phyloP scores from a whole-genome alignment of 2,113 vertebrate genomes.

The Octodon degus region DNA sequence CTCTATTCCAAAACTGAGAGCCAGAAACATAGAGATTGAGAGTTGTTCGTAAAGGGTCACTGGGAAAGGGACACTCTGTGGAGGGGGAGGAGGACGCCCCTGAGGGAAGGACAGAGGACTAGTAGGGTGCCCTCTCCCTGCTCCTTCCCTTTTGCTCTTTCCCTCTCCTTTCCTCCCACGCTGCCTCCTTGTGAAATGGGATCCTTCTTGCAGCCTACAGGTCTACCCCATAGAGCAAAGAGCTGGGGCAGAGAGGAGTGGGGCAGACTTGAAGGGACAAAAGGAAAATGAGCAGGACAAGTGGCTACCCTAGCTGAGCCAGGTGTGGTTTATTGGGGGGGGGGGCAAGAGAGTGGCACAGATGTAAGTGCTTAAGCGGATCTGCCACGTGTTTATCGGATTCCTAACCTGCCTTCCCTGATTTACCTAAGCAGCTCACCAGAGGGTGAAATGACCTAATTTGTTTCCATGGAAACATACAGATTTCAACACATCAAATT shows the following conservation, averaged over 20 bases:
- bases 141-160: not conserved
- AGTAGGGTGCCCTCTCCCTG: not conserved
- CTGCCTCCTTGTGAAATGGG: not conserved
- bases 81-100: no score
- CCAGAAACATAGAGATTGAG: not conserved
- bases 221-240: not conserved
- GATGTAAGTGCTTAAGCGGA: not conserved
- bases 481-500: not conserved
- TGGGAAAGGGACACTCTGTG: not conserved
- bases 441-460: not conserved
- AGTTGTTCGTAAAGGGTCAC: not conserved
- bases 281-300: not conserved
- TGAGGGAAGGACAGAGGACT: not conserved
- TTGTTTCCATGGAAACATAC: slow-evolving; percentile 7
- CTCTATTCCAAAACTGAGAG: not conserved
- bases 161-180: not conserved
- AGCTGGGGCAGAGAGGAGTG: not conserved
- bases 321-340: not conserved
- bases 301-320: not conserved
- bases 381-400: not conserved
- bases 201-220: not conserved
- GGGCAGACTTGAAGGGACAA: no score
- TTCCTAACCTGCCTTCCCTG: not conserved
- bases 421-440: slow-evolving; percentile 34
- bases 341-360: not conserved